These are phyloP conservation scores for Geococcyx californianus DNA, from an alignment of 2,113 vertebrate species.

Conservation along the genomic window DNA sequence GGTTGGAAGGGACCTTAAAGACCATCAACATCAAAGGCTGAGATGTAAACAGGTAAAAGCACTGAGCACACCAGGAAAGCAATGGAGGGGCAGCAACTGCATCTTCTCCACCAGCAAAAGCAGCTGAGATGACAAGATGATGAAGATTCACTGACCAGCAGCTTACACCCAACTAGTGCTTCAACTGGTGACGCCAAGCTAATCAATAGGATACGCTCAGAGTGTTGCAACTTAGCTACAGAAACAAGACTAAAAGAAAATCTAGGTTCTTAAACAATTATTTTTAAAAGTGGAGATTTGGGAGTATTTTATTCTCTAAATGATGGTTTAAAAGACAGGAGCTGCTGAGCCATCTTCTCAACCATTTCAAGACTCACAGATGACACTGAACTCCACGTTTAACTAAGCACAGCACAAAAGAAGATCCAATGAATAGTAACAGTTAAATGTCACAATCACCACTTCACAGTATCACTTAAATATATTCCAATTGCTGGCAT, in stretches of 20 bases:
- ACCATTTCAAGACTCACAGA: background rate
- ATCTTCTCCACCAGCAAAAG: background rate
- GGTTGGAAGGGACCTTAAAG: no score
- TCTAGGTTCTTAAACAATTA: background rate
- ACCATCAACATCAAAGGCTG: no score
- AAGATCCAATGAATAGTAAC: background rate
- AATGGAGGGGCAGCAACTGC: background rate
- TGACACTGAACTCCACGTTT: background rate
- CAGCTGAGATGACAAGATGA: background rate
- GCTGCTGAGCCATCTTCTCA: background rate
- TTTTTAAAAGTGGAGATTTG: background rate
- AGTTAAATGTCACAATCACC: background rate
- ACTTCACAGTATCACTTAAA: background rate
- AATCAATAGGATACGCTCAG: background rate
- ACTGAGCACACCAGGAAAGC: background rate
- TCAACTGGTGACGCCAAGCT: background rate
- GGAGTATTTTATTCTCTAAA: background rate
- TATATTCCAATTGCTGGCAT: fast-evolving
- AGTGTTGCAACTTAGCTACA: background rate
- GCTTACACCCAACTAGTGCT: background rate
- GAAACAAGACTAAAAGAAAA: background rate
- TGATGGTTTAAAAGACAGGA: background rate
- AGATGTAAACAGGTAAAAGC: background rate
- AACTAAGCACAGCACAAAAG: background rate
- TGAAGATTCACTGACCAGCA: background rate